Base-by-base conservation (phyloP, 1,140 invertebrate genomes). In the Hirudo medicinalis region DNA sequence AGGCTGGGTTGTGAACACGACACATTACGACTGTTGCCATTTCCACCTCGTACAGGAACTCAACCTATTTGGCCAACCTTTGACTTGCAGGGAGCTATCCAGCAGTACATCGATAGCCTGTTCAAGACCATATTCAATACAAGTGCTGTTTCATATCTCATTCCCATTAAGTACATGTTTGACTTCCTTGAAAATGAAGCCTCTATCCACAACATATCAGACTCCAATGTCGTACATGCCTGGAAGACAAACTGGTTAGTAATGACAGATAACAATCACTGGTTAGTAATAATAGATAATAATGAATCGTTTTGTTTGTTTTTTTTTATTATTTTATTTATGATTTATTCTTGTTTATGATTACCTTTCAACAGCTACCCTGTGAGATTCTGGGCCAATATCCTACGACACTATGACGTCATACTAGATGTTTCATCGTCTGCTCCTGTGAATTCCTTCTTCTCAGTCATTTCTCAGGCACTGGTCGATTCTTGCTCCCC, bases 81-180 rank as follows among this genome's bases (percentile, higher is more conserved):
- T 49, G 13, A 63, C 57, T 2, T 63, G 49, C 75, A 86, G 85
- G 92, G 94, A 76, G 97, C 94, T 4, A 83, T 98, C 72, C 94
- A 99, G 82, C 96, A 97, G 82, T 99, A 97, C 84, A 95, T 99
- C 27, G 95, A 99, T 82, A 95, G 98, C 83, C 85, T 99, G 25
- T 97, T 99, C 82, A 94, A 98, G 82, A 96, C 94, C 75, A 98
- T 99, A 78, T 99, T 99, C 83, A 96, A 92, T 79, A 98, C 92
- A 70, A 91, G 92, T 69, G 92, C 97, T 81, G 86, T 94, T 76
- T 92, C 93, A 67, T 92, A 90, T 67, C 92, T 92, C 54, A 82
- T 99, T 74, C 96, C 96, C 55, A 98, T 99, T 78, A 99, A 99
- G 83, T 99, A 99, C 80, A 97, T 99, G 94, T 99, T 99, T 84